phyloP scores from a whole-genome alignment of 2,797 vertebrate genomes.

The Lindbergichthys nudifrons region DNA sequence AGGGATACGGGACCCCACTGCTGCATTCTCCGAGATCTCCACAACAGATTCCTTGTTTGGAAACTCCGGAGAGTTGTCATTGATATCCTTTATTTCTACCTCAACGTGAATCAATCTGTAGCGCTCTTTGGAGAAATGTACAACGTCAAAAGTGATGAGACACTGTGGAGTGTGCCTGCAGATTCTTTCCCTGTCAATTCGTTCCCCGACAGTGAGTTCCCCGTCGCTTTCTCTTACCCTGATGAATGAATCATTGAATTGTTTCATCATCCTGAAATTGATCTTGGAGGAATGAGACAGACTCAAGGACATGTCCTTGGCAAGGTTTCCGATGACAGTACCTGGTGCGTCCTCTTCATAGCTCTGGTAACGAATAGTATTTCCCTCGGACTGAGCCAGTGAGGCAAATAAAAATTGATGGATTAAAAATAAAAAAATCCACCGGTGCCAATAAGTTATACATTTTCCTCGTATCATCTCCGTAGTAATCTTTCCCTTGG shows the following conservation, averaged over 20 bases:
- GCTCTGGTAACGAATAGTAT: slow-evolving; percentile 93
- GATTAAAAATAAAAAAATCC: slow-evolving; percentile 75
- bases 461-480: slow-evolving; percentile 66
- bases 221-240: slow-evolving; percentile 92
- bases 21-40: slow-evolving; percentile 93
- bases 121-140: slow-evolving; percentile 92
- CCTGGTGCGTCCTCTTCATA: slow-evolving; percentile 92
- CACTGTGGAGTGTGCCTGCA: slow-evolving; percentile 90
- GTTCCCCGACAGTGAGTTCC: slow-evolving; percentile 90
- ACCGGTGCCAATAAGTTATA: slow-evolving; percentile 69
- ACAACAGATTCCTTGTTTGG: slow-evolving; percentile 87
- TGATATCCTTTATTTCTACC: slow-evolving; percentile 94
- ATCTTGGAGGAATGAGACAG: slow-evolving; percentile 83
- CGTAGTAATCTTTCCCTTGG: slow-evolving; percentile 36
- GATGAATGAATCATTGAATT: slow-evolving; percentile 92
- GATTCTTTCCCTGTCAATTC: slow-evolving; percentile 92
- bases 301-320: slow-evolving; percentile 92
- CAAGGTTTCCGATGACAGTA: slow-evolving; percentile 93
- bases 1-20: slow-evolving; percentile 90
- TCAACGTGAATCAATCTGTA: slow-evolving; percentile 95
- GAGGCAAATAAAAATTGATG: slow-evolving; percentile 72
- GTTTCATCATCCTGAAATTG: slow-evolving; percentile 92
- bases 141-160: slow-evolving; percentile 93
- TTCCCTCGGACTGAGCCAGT: slow-evolving; percentile 81
- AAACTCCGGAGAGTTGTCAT: slow-evolving; percentile 94